Evolutionary conservation across 2,113 vertebrate species (phyloP).

Genomic region (Otocyon megalotis): DNA sequence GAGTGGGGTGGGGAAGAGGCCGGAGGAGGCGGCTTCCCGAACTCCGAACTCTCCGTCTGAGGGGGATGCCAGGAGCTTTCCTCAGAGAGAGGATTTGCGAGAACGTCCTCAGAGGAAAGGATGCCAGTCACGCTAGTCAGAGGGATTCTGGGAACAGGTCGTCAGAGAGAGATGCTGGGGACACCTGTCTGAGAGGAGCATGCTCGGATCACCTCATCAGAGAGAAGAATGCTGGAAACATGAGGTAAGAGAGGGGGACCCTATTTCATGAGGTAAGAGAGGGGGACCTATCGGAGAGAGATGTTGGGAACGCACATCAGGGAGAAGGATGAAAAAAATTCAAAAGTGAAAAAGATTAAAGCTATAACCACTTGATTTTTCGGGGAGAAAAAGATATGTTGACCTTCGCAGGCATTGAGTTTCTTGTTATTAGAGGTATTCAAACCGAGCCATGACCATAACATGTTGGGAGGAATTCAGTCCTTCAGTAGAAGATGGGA

Average conservation of each 20-base stretch:
- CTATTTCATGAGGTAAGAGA: not conserved
- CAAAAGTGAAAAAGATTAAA: not conserved
- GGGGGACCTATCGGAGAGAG: not conserved
- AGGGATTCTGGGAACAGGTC: not conserved
- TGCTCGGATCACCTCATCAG: not conserved
- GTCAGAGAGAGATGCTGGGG: not conserved
- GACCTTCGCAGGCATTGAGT: not conserved
- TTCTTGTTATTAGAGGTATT: conserved; percentile 34
- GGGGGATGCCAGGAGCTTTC: not conserved
- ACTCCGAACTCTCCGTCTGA: not conserved
- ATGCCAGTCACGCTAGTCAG: not conserved
- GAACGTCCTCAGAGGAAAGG: not conserved
- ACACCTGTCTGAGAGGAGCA: not conserved
- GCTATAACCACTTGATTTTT: not conserved
- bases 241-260: not conserved
- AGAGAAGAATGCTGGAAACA: not conserved
- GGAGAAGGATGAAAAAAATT: not conserved
- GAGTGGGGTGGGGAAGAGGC: not conserved
- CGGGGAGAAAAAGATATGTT: not conserved
- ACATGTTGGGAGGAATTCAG: not conserved
- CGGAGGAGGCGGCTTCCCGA: not conserved
- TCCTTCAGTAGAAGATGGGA: not conserved
- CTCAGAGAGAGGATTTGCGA: not conserved
- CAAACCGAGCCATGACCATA: not conserved
- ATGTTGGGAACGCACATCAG: not conserved